phyloP scores from a whole-genome alignment of 2,888 invertebrate genomes.

The Apocheima hispidaria region DNA sequence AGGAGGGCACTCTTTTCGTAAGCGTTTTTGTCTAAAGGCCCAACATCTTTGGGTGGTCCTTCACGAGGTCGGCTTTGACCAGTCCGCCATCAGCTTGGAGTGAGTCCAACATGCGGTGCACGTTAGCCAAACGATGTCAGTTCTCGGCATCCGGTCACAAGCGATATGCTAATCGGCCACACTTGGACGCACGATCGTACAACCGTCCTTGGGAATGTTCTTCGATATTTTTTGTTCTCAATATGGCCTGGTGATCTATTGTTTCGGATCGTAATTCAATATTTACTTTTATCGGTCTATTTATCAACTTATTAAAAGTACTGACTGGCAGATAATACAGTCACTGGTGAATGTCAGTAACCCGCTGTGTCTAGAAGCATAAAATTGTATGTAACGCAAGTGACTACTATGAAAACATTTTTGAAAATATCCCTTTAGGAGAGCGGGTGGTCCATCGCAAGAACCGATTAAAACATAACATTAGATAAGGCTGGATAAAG shows the following conservation, averaged over 20 bases:
- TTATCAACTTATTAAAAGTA: conserved; percentile 25
- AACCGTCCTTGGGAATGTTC: conserved; percentile 67
- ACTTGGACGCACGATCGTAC: conserved; percentile 63
- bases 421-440: too few relatives aligned
- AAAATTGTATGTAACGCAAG: too few relatives aligned
- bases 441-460: too few relatives aligned
- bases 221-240: conserved; percentile 48
- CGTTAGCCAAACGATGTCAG: conserved; percentile 68
- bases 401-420: too few relatives aligned
- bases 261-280: conserved; percentile 25
- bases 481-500: too few relatives aligned
- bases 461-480: too few relatives aligned
- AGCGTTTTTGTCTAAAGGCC: too few relatives aligned
- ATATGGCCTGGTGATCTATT: conserved; percentile 44
- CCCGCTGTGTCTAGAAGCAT: too few relatives aligned
- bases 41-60: conserved; percentile 48
- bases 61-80: conserved; percentile 51
- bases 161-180: conserved; percentile 74
- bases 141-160: conserved; percentile 74
- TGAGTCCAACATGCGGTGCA: conserved; percentile 61
- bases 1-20: too few relatives aligned
- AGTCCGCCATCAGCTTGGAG: conserved; percentile 43
- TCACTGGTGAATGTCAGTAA: too few relatives aligned
- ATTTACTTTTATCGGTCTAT: conserved; percentile 11
- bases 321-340: too few relatives aligned